Evolutionary conservation across 92 coral and sea anemone genomes (phyloP).

Genomic region (Muricea muricata): DNA sequence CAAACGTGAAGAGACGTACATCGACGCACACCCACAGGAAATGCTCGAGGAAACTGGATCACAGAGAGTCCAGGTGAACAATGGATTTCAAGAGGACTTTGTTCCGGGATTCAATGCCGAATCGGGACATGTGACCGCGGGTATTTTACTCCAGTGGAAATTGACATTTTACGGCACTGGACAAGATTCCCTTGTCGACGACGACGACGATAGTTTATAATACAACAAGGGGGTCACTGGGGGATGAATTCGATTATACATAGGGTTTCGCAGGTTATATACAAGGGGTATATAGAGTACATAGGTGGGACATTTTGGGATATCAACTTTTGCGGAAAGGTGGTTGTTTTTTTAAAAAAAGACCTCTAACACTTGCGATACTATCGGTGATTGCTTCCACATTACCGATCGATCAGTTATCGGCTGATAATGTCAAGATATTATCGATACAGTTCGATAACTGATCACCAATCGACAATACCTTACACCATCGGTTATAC

Average conservation of each 20-base stretch:
- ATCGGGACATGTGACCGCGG: constrained; percentile 89
- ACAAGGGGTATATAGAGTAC: neutral
- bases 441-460: too few species aligned
- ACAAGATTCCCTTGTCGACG: constrained; percentile 51
- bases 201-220: neutral
- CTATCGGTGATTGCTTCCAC: too few species aligned
- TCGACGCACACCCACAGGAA: constrained; percentile 92
- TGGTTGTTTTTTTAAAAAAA: too few species aligned
- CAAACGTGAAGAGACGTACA: constrained; percentile 65
- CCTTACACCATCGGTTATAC: neutral
- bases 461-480: too few species aligned
- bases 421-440: neutral
- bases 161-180: constrained; percentile 92
- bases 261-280: neutral
- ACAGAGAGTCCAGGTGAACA: constrained; percentile 97
- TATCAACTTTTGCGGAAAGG: too few species aligned
- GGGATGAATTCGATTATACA: neutral
- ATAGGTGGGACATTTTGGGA: neutral
- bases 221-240: neutral
- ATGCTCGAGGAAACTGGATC: constrained; percentile 97
- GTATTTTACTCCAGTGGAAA: constrained; percentile 90
- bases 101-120: constrained; percentile 96
- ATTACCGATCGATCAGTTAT: too few species aligned
- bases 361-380: too few species aligned
- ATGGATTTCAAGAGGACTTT: constrained; percentile 96